A percentile compares a stretch with the other conserved stretches of the same genome.
Conservation (phyloP, 2,113 vertebrate species). For the Nesospiza acunhae region DNA sequence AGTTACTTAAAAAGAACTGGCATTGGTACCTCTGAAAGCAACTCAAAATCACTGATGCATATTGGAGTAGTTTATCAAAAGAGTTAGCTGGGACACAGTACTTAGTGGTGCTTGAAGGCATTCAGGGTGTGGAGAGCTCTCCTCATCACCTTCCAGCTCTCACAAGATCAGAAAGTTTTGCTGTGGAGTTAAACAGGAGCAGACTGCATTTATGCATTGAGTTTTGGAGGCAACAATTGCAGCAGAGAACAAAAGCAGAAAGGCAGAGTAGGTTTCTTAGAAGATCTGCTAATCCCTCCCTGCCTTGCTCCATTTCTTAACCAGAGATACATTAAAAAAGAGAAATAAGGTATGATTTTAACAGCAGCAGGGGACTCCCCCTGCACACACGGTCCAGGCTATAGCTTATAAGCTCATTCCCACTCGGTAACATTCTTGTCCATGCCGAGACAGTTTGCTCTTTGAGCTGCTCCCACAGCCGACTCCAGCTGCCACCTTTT, state of each 20-base stretch:
- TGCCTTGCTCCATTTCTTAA: not conserved
- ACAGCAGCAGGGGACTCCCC: not conserved
- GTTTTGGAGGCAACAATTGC: not conserved
- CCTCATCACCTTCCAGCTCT: not conserved
- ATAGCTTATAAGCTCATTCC: not conserved
- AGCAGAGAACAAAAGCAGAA: not conserved
- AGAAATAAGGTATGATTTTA: rapidly evolving
- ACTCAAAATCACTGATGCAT: not conserved
- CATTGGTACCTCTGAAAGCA: not conserved
- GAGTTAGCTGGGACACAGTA: not conserved
- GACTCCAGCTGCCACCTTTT: not conserved
- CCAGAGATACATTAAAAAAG: rapidly evolving
- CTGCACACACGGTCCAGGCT: rapidly evolving
- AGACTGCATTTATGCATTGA: not conserved
- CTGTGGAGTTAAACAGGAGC: not conserved
- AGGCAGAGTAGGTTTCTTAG: not conserved
- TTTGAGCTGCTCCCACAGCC: not conserved
- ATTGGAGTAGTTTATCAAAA: not conserved
- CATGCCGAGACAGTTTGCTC: rapidly evolving
- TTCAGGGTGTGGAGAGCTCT: not conserved
- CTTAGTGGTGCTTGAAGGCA: not conserved
- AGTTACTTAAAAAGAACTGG: not conserved
- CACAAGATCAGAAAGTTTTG: not conserved
- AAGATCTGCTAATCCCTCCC: not conserved
- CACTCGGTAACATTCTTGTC: not conserved